Evolutionary conservation across 2,888 invertebrate genomes (phyloP).

Genomic region (Diloba caeruleocephala): DNA sequence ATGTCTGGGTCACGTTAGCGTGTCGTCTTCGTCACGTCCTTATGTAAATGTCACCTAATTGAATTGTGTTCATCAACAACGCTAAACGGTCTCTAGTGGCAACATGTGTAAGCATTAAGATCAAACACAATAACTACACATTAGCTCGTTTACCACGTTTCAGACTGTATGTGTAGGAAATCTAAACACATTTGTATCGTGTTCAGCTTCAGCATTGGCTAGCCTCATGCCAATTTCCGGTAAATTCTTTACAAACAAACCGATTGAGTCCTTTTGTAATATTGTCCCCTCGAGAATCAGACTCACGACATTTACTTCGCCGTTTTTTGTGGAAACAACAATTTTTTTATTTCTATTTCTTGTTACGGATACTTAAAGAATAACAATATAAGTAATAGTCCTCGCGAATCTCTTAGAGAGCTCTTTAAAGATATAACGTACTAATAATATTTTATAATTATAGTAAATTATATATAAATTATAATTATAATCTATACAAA

Average conservation of each 20-base stretch:
- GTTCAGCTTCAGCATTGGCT: background rate
- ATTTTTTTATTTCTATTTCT: background rate
- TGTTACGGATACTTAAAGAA: background rate
- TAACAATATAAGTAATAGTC: no score
- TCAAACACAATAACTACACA: background rate
- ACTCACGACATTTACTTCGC: conserved; percentile 3
- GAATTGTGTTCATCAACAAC: background rate
- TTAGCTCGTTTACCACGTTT: background rate
- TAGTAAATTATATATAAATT: no score
- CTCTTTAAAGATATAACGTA: no score
- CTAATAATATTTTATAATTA: no score
- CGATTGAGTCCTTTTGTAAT: conserved; percentile 22
- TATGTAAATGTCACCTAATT: no score
- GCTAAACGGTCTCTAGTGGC: background rate
- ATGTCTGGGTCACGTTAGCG: no score
- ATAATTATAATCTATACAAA: no score
- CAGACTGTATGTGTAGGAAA: background rate
- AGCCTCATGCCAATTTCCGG: background rate
- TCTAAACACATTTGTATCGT: background rate
- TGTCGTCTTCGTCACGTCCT: no score
- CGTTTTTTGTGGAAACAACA: background rate
- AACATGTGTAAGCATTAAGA: background rate
- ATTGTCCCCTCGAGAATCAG: conserved; percentile 13
- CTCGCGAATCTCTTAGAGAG: no score
- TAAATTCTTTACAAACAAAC: conserved; percentile 11